These are phyloP conservation scores for Okamejei kenojei DNA, from an alignment of 2,797 vertebrate species.

Conservation along the genomic window DNA sequence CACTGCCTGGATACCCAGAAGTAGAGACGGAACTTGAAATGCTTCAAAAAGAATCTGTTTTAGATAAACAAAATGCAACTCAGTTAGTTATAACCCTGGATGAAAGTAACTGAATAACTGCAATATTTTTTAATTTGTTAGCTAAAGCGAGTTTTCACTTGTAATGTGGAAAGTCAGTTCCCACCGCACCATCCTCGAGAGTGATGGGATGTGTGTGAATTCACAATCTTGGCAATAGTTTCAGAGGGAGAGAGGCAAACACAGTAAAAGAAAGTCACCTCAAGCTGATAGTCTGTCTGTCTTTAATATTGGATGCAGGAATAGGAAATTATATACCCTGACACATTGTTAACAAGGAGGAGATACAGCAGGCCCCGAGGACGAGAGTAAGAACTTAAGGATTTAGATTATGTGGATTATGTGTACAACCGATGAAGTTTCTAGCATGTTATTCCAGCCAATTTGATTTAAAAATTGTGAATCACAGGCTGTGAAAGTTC, in stretches of 20 bases:
- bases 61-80: background rate
- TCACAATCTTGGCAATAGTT: background rate
- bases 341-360: background rate
- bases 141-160: background rate
- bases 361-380: background rate
- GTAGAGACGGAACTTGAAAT: constrained; percentile 22
- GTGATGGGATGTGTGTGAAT: background rate
- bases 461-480: no score
- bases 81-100: background rate
- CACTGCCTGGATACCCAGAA: constrained; percentile 15
- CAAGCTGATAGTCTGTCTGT: background rate
- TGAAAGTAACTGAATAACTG: background rate
- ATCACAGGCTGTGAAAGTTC: no score
- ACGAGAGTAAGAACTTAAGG: background rate
- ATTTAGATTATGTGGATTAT: no score
- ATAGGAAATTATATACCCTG: background rate
- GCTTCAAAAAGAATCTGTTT: constrained; percentile 29
- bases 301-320: background rate
- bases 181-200: background rate
- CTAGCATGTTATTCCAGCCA: no score
- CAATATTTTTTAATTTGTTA: background rate
- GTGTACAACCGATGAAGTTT: no score
- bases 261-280: background rate
- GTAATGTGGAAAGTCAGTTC: background rate
- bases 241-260: background rate